A percentile compares a stretch with the other conserved stretches of the same genome.
Evolutionary conservation across 2,797 vertebrate species (phyloP).

Genomic region (Buceros bicornis): DNA sequence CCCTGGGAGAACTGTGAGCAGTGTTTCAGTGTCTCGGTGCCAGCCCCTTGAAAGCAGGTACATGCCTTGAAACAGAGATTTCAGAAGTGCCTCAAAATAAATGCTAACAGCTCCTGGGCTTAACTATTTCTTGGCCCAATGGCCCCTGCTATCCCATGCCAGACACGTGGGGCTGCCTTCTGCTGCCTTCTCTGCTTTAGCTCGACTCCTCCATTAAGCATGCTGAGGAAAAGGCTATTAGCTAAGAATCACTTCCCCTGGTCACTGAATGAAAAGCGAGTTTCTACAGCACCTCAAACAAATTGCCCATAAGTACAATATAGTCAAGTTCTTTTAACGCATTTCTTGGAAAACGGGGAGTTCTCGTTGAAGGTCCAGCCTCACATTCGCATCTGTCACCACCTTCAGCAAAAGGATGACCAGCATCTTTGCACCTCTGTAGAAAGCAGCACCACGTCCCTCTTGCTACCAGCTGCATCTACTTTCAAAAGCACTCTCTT

Average conservation of each 20-base stretch:
- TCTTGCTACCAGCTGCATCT: neutral
- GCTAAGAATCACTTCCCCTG: conserved; percentile 26
- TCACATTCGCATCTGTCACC: neutral
- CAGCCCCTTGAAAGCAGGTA: neutral
- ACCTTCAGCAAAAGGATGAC: neutral
- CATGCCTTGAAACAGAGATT: neutral
- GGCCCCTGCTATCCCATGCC: neutral
- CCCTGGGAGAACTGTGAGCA: neutral
- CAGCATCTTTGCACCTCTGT: rapidly evolving
- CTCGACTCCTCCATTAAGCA: neutral
- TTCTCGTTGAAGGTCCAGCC: neutral
- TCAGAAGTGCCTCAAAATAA: neutral
- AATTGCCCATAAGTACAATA: neutral
- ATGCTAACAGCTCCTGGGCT: neutral
- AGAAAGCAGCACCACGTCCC: neutral
- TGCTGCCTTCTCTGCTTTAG: neutral
- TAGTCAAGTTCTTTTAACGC: neutral
- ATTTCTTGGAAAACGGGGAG: neutral
- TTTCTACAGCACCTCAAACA: conserved; percentile 20
- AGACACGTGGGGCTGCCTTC: neutral
- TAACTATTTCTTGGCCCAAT: neutral
- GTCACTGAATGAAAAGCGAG: conserved; percentile 38
- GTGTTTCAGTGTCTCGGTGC: rapidly evolving
- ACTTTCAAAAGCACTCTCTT: neutral
- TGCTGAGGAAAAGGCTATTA: conserved; percentile 12